Base-by-base conservation (phyloP, 64 coral and sea anemone genomes). In the Montipora capricornis region DNA sequence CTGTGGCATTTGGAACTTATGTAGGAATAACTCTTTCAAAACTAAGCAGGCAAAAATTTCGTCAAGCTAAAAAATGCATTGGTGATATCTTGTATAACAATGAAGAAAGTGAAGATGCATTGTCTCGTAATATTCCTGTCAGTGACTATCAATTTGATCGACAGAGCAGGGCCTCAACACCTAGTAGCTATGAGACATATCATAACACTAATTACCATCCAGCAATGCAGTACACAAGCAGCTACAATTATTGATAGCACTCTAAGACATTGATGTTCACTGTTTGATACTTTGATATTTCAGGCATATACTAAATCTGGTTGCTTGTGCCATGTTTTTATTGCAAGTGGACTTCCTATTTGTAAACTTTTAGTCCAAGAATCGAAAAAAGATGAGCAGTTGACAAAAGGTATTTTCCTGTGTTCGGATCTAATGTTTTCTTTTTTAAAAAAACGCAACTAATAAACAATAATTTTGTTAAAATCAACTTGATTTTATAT, bases 41-140 rank as follows among this genome's bases (percentile, higher is more conserved):
- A 29, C 57, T 92, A 53, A 83, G 52, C 52, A 17, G 14, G 15
- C 80, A 82, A 64, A 93, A 77, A 44, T 87, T 93, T 29, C 50
- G 81, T 49, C 45, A 87, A 87, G 91, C 91, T 49, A 93, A 93
- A 52, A 93, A 93, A 59, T 93, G 91, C 48, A 86, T 93, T 16
- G 68, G 82, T 77, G 82, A 93, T 19, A 93, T 93, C n/a, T 87
- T 93, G 48, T 93, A 87, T 58, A 44, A 93, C 16, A 93, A 78
- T 87, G 82, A 93, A 85, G 74, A 93, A 87, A 66, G 91, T 93
- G 91, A 87, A 87, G 80, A 93, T 29, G 47, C 17, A 50, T 74
- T 15, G 20, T 26, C 69, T 8, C 47, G 61, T n/a, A 87, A 49
- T 87, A 44, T 17, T 71, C 16, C 64, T 17, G 10, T 49, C 61